phyloP scores from a whole-genome alignment of 64 coral and sea anemone genomes.

The Montipora capricornis region DNA sequence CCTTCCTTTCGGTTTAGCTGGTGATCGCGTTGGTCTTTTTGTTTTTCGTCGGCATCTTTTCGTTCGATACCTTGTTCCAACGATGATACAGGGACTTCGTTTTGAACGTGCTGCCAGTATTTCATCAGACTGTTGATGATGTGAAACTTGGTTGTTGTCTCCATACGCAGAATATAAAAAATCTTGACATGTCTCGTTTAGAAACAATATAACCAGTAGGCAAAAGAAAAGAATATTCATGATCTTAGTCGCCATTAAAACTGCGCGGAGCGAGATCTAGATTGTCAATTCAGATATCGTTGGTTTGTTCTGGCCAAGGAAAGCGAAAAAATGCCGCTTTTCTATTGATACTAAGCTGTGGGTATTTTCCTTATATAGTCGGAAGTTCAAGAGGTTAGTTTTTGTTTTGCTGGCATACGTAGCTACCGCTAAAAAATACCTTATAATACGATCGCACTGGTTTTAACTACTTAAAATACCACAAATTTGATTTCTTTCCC shows the following conservation, averaged over 20 bases:
- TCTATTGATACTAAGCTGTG: not conserved
- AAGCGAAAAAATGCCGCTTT: too few species aligned
- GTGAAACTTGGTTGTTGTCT: not conserved
- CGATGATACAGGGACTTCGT: conserved; percentile 15
- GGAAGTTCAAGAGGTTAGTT: not conserved
- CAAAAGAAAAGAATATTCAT: not conserved
- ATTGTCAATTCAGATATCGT: too few species aligned
- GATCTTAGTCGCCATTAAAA: not conserved
- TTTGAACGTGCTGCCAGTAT: not conserved
- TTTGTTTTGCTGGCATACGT: not conserved
- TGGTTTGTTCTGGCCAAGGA: too few species aligned
- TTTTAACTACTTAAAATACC: not conserved
- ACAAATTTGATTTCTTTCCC: not conserved
- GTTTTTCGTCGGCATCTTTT: not conserved
- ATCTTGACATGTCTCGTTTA: not conserved
- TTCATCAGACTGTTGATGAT: not conserved
- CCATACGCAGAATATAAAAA: not conserved
- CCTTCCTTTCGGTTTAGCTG: not conserved
- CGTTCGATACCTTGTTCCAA: conserved; percentile 8
- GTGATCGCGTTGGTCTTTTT: not conserved
- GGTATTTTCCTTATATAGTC: not conserved
- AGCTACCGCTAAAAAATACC: not conserved
- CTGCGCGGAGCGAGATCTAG: too few species aligned
- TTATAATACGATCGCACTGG: not conserved
- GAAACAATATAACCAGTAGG: not conserved